phyloP scores from a whole-genome alignment of 2,797 vertebrate species.

The Ctenopoma kingsleyae region DNA sequence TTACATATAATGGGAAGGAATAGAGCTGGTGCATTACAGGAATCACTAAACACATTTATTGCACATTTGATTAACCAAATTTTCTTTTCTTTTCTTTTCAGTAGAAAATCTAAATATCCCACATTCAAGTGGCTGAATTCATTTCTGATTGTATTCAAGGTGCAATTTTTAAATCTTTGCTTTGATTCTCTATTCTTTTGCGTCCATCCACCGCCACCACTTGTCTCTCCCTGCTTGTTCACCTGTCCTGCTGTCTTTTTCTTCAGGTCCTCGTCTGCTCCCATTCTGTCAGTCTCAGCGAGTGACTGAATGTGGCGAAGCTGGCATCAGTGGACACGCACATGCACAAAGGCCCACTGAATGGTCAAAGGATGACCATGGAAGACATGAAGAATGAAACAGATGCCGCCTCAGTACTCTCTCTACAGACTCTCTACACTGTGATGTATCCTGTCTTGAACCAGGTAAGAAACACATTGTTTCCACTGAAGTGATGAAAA shows the following conservation, averaged over 20 bases:
- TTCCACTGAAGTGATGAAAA: not conserved
- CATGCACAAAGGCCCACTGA: constrained; percentile 45
- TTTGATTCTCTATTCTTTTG: not conserved
- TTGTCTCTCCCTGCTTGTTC: constrained; percentile 27
- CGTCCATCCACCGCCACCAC: not conserved
- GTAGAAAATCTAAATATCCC: constrained; percentile 1
- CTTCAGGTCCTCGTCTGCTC: constrained; percentile 48
- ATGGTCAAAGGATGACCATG: constrained; percentile 93
- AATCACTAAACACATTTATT: not conserved
- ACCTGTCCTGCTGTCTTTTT: constrained; percentile 18
- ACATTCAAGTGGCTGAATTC: not conserved
- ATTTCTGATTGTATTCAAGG: not conserved
- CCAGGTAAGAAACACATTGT: constrained; percentile 82
- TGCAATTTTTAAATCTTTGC: not conserved
- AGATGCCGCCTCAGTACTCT: constrained; percentile 91
- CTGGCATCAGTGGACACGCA: constrained; percentile 49
- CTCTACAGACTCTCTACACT: constrained; percentile 91
- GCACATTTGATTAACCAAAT: not conserved
- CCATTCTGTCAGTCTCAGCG: constrained; percentile 52
- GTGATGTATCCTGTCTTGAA: constrained; percentile 97
- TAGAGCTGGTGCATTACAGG: not conserved
- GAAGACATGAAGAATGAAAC: constrained; percentile 97
- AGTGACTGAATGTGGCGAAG: constrained; percentile 58
- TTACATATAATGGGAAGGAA: constrained; percentile 9
- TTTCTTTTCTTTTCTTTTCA: not conserved